phyloP scores from a whole-genome alignment of 30 jellyfish, hydroid and myxozoan species.

The Cassiopea xamachana region DNA sequence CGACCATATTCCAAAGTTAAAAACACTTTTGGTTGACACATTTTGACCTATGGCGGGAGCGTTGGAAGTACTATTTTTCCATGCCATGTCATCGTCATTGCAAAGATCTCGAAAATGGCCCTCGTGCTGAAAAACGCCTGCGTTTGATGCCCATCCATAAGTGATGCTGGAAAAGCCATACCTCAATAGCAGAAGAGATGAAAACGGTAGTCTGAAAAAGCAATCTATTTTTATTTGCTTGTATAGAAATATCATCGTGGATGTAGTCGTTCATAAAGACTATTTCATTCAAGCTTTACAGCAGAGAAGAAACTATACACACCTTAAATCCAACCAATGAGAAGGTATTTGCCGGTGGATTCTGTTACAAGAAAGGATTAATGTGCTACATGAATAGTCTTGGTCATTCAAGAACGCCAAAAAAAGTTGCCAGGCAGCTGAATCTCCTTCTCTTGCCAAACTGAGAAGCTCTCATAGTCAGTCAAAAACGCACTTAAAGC shows the following conservation, averaged over 20 bases:
- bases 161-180: conserved; percentile 78
- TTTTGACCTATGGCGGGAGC: not conserved
- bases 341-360: too few relatives aligned
- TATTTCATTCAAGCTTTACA: too few relatives aligned
- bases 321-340: too few relatives aligned
- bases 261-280: not conserved
- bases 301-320: too few relatives aligned
- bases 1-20: conserved; percentile 42
- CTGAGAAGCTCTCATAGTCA: too few relatives aligned
- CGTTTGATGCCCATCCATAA: conserved; percentile 94
- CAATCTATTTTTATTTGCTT: not conserved
- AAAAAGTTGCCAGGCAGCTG: too few relatives aligned
- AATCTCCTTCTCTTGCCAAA: too few relatives aligned
- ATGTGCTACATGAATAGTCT: too few relatives aligned
- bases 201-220: conserved; percentile 19
- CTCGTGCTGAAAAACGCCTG: conserved; percentile 64
- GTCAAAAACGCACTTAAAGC: too few relatives aligned
- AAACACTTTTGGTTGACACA: not conserved
- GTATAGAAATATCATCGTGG: conserved; percentile 19
- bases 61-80: not conserved
- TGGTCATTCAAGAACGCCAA: too few relatives aligned
- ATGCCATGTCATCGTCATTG: conserved; percentile 10
- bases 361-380: too few relatives aligned
- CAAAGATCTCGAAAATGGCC: conserved; percentile 74
- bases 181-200: conserved; percentile 48